Evolutionary conservation across 2,113 vertebrate genomes (phyloP).

Genomic region (Ptyas mucosa): DNA sequence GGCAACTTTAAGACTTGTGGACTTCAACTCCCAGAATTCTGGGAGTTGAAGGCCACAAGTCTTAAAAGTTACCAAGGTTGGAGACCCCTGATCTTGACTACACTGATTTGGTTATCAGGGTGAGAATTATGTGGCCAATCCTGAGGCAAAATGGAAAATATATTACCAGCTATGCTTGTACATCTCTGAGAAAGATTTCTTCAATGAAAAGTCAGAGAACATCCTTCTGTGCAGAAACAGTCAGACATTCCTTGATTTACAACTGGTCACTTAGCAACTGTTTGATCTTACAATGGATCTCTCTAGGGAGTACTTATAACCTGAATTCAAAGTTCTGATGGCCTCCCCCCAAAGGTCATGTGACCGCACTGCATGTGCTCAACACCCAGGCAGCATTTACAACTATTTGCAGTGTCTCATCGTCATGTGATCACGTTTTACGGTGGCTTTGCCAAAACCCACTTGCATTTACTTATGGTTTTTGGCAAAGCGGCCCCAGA

Average conservation of each 20-base stretch:
- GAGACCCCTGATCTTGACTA: no score
- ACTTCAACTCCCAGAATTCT: no score
- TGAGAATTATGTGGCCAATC: neutral
- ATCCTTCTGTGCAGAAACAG: neutral
- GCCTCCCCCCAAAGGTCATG: neutral
- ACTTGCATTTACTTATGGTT: neutral
- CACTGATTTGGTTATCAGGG: neutral
- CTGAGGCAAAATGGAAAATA: neutral
- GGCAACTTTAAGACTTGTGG: no score
- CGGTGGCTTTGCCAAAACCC: neutral
- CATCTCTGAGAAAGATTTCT: neutral
- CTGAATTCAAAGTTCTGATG: neutral
- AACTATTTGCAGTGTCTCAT: neutral
- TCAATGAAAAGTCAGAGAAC: neutral
- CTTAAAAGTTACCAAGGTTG: no score
- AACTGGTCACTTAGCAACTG: neutral
- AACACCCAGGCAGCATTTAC: neutral
- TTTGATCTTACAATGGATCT: neutral
- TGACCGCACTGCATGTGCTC: neutral
- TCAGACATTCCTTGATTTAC: neutral
- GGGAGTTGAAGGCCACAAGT: no score
- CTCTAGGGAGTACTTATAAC: neutral
- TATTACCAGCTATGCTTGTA: neutral
- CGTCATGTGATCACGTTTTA: neutral
- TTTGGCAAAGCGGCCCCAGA: neutral